These are phyloP conservation scores for Augiades crinisus DNA, from an alignment of 2,888 invertebrate species.

Conservation along the genomic window DNA sequence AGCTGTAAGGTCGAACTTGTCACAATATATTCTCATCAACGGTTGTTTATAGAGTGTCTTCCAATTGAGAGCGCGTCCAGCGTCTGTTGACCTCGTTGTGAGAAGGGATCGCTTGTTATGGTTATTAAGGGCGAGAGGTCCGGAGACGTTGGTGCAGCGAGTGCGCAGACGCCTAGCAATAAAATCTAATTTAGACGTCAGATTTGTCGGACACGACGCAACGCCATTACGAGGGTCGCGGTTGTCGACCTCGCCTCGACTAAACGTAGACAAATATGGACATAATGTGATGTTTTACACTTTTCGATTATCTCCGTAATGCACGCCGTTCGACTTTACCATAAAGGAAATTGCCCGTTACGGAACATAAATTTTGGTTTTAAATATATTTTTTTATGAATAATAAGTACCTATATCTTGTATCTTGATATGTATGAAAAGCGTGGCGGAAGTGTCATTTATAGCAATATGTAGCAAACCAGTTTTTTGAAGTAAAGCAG, in stretches of 20 bases:
- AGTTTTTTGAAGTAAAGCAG: no score
- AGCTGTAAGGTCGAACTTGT: conserved; percentile 48
- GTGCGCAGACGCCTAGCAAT: conserved; percentile 72
- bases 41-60: conserved; percentile 62
- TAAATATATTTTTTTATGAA: no score
- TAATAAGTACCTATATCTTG: no score
- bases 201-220: conserved; percentile 71
- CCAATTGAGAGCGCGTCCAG: conserved; percentile 63
- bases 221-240: conserved; percentile 58
- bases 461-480: no score
- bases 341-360: neutral
- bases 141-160: conserved; percentile 48
- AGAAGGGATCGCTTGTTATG: neutral
- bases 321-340: neutral
- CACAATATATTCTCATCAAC: conserved; percentile 60
- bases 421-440: no score
- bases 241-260: conserved; percentile 64
- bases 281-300: conserved; percentile 13
- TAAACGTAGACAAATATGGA: conserved; percentile 18
- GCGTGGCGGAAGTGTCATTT: no score
- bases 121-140: conserved; percentile 37
- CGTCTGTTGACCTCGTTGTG: conserved; percentile 42
- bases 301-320: conserved; percentile 3
- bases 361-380: neutral
- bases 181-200: conserved; percentile 81